Conservation (phyloP, 2,113 vertebrate species). For the Anhinga rufa region DNA sequence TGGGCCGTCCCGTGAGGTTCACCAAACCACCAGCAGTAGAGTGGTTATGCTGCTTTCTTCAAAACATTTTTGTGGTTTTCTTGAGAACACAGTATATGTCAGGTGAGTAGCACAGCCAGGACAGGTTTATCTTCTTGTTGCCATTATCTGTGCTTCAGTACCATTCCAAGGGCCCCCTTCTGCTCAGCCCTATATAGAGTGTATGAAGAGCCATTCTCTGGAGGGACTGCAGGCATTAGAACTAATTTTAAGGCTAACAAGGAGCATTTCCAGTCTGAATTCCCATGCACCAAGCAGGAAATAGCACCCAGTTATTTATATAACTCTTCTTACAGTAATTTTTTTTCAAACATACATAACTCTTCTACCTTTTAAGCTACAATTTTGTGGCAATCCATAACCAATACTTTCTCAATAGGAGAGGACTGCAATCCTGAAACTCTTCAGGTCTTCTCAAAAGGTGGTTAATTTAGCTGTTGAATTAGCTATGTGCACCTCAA, state of each 20-base stretch:
- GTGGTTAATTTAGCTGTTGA: not conserved
- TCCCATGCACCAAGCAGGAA: not conserved
- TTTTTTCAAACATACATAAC: not conserved
- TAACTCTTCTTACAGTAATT: not conserved
- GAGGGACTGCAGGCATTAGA: not conserved
- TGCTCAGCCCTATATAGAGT: not conserved
- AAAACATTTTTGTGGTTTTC: slow-evolving; percentile 48
- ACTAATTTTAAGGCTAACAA: not conserved
- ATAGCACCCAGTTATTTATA: not conserved
- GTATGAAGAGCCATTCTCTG: not conserved
- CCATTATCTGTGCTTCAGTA: not conserved
- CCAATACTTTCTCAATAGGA: not conserved
- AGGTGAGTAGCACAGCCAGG: slow-evolving; percentile 20
- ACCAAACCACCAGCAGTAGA: slow-evolving; percentile 38
- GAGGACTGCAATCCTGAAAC: not conserved
- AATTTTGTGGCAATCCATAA: not conserved
- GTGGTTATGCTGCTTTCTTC: slow-evolving; percentile 35
- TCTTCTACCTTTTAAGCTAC: not conserved
- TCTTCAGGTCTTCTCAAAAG: not conserved
- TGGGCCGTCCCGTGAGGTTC: not conserved
- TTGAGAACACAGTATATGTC: not conserved
- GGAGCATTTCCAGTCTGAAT: not conserved
- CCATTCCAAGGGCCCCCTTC: not conserved
- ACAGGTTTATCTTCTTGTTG: not conserved
- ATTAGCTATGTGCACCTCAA: not conserved